Percentiles rank a stretch among this genome's conserved stretches.
Evolutionary conservation across 2,888 invertebrate species (phyloP).

Genomic region (Heliconius ismenius): DNA sequence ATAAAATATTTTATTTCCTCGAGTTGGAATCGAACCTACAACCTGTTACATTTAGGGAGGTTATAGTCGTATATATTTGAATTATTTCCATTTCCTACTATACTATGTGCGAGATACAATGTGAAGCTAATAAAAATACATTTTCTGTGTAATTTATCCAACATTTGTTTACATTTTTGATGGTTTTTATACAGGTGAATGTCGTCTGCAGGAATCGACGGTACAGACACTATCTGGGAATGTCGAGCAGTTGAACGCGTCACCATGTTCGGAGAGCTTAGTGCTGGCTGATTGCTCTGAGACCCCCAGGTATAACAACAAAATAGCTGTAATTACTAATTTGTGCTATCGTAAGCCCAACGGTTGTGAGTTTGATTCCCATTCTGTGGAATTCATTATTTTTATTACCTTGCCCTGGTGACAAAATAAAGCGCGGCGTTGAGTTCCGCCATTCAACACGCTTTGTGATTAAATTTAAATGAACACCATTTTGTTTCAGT

Average conservation of each 20-base stretch:
- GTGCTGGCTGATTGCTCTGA: constrained; percentile 57
- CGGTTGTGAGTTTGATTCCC: background rate
- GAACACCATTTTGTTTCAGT: constrained; percentile 45
- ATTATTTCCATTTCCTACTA: too few species aligned
- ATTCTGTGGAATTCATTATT: background rate
- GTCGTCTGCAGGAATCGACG: constrained; percentile 52
- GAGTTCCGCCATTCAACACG: background rate
- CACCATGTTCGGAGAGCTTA: constrained; percentile 49
- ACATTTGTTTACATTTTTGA: background rate
- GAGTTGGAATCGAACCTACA: background rate
- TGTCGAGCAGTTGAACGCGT: constrained; percentile 44
- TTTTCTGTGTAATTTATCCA: too few species aligned
- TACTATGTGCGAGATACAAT: too few species aligned
- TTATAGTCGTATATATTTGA: too few species aligned
- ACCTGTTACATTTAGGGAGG: background rate
- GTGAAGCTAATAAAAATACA: too few species aligned
- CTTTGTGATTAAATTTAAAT: background rate
- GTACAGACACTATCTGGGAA: constrained; percentile 54
- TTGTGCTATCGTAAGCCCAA: background rate
- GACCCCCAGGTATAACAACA: constrained; percentile 48
- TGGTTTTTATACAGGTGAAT: constrained; percentile 52
- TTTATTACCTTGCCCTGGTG: background rate
- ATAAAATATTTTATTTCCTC: background rate
- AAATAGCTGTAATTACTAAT: background rate
- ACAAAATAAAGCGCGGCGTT: too few species aligned